These are phyloP conservation scores for Arenaria interpres DNA, from an alignment of 2,113 vertebrate species.

Conservation along the genomic window DNA sequence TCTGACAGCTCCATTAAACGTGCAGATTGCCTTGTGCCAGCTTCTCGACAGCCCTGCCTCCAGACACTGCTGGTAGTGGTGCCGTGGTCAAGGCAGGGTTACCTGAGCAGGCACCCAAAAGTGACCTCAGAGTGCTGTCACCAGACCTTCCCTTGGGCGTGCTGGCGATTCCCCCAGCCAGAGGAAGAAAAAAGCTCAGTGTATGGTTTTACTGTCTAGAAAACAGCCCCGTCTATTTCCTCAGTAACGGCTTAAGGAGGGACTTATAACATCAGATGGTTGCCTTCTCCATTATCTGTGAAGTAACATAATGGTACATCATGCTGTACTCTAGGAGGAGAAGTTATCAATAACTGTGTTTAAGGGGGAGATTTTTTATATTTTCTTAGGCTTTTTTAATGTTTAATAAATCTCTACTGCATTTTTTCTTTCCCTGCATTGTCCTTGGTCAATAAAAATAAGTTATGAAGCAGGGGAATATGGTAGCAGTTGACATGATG, in stretches of 20 bases:
- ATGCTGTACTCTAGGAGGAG: background rate
- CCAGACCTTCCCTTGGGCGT: background rate
- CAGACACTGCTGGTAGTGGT: fast-evolving
- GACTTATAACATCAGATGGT: background rate
- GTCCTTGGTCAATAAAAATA: slow-evolving; percentile 60
- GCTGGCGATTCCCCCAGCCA: background rate
- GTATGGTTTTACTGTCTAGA: background rate
- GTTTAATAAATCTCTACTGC: slow-evolving; percentile 15
- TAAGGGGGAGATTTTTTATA: background rate
- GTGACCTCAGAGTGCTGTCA: background rate
- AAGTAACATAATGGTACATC: background rate
- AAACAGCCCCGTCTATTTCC: background rate
- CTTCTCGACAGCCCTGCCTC: background rate
- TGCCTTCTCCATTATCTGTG: background rate
- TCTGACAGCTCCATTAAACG: background rate
- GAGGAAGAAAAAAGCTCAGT: background rate
- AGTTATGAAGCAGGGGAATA: slow-evolving; percentile 15
- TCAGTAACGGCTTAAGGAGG: background rate
- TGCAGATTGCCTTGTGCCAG: background rate
- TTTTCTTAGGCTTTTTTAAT: background rate
- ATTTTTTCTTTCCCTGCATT: slow-evolving; percentile 14
- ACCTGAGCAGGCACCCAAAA: background rate
- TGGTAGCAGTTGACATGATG: background rate
- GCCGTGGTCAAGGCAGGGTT: background rate
- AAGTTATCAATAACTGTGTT: slow-evolving; percentile 40